phyloP scores from a whole-genome alignment of 2,888 invertebrate genomes.

The Isoperla grammatica region DNA sequence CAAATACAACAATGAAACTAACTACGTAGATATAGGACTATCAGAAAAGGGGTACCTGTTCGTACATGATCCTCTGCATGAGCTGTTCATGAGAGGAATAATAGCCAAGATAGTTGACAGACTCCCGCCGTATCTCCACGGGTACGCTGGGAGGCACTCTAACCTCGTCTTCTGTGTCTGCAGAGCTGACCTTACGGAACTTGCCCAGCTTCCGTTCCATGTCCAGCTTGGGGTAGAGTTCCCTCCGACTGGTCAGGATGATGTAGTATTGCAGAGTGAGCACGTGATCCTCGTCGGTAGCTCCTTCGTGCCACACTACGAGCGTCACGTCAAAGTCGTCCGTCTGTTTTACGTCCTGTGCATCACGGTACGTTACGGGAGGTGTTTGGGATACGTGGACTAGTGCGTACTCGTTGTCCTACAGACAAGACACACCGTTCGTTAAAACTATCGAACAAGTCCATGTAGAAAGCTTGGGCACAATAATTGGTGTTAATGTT shows the following conservation, averaged over 20 bases:
- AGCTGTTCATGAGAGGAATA: constrained; percentile 61
- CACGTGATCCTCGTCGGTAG: constrained; percentile 38
- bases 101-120: constrained; percentile 63
- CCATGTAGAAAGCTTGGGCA: no score
- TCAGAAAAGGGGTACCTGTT: no score
- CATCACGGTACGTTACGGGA: constrained; percentile 53
- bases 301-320: constrained; percentile 53
- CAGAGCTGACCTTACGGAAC: constrained; percentile 54
- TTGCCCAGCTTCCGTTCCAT: constrained; percentile 56
- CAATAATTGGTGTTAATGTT: no score
- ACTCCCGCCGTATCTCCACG: constrained; percentile 46
- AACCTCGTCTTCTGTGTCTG: constrained; percentile 27
- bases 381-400: constrained; percentile 55
- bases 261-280: constrained; percentile 55
- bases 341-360: constrained; percentile 53
- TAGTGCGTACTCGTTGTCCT: constrained; percentile 55
- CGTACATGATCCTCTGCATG: constrained; percentile 56
- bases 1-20: no score
- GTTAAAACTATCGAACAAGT: no score
- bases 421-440: constrained; percentile 21
- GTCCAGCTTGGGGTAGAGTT: constrained; percentile 56
- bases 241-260: constrained; percentile 55
- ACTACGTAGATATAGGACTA: no score
- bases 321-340: constrained; percentile 64
- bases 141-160: not conserved